Conservation (phyloP, 2,888 invertebrate genomes). For the Conistra vaccinii region DNA sequence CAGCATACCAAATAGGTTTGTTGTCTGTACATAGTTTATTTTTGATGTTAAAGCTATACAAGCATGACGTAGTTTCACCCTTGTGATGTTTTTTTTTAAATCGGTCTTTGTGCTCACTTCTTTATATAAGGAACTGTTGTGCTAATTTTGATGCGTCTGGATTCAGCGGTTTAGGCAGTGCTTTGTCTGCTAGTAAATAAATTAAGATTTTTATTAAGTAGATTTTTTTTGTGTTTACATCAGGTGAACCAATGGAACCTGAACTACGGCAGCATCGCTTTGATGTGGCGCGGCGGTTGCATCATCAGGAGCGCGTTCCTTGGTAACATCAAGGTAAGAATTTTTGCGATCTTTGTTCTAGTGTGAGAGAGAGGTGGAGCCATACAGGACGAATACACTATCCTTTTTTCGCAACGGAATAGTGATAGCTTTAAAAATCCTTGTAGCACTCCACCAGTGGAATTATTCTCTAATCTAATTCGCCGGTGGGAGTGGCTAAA, state of each 20-base stretch:
- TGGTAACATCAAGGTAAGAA: conserved; percentile 86
- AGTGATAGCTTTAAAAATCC: not conserved
- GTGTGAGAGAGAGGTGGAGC: not conserved
- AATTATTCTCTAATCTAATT: too few species aligned
- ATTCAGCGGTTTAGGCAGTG: not conserved
- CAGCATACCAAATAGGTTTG: too few species aligned
- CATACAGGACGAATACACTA: not conserved
- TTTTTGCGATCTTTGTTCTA: not conserved
- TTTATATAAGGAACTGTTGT: not conserved
- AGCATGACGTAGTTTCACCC: not conserved
- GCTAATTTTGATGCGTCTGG: not conserved
- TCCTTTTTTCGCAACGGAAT: not conserved
- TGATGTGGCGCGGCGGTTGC: conserved; percentile 99
- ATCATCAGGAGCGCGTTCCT: conserved; percentile 96
- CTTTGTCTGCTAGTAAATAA: not conserved
- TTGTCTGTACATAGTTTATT: not conserved
- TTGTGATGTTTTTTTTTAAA: not conserved
- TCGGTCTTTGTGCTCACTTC: not conserved
- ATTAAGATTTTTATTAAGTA: not conserved
- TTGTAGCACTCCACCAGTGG: not conserved
- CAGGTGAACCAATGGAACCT: conserved; percentile 96
- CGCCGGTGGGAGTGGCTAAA: not conserved
- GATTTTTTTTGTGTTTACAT: not conserved
- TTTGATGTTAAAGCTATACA: not conserved
- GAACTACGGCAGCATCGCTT: conserved; percentile 99